Evolutionary conservation across 2,888 invertebrate species (phyloP), one percentile per base, ranked within the genome.

Genomic region (Agapetus fuscipes): DNA sequence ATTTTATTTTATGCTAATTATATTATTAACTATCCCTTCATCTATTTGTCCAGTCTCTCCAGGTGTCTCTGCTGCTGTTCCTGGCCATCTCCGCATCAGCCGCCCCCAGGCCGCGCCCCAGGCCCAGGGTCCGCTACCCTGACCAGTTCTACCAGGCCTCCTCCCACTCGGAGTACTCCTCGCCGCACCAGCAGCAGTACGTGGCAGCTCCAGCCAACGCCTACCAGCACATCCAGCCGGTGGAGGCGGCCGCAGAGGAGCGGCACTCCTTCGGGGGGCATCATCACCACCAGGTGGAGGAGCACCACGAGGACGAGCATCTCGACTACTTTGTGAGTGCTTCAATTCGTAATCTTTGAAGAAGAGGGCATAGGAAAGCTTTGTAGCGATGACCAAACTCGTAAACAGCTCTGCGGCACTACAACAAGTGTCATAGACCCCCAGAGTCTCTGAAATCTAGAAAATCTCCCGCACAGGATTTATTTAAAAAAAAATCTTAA

Each of bases 311-410:
- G 12, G 68, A 75, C 37, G 72, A 76, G 50, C 74, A 72, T 51
- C 72, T 77, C 13, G 78, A 78, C 54, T 78, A 78, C 56, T 77
- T 76, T 59, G 78, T 78, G 56, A 72, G 75, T 6, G 13, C 13
- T 28, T 13, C 7, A 25, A 25, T n/a, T n/a, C n/a, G n/a, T n/a
- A n/a, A n/a, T n/a, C n/a, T n/a, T n/a, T n/a, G n/a, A n/a, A n/a
- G n/a, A n/a, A n/a, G n/a, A n/a, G n/a, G n/a, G n/a, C n/a, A n/a
- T n/a, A n/a, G n/a, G n/a, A n/a, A n/a, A 24, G 25, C n/a, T 9
- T 24, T n/a, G 7, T 24, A 7, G 7, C 7, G n/a, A n/a, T n/a
- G n/a, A n/a, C n/a, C n/a, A n/a, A n/a, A n/a, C n/a, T n/a, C n/a
- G n/a, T n/a, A n/a, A n/a, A n/a, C n/a, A n/a, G n/a, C n/a, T n/a